Conservation (phyloP, 2,888 invertebrate genomes). For the Peribatodes rhomboidaria region DNA sequence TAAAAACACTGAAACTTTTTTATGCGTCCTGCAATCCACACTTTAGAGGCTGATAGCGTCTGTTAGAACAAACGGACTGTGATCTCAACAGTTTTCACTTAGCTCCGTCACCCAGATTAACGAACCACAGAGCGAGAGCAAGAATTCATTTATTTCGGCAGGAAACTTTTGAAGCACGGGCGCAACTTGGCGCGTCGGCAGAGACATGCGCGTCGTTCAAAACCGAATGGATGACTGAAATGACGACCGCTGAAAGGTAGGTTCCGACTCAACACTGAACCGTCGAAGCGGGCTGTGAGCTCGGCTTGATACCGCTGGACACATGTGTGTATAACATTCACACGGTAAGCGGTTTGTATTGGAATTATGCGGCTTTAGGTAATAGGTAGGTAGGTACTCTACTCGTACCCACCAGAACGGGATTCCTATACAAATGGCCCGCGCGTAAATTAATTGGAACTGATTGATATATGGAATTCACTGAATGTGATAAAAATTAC, state of each 20-base stretch:
- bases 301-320: neutral
- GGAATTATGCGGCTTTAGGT: neutral
- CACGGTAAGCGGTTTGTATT: neutral
- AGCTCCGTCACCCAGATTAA: neutral
- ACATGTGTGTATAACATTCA: neutral
- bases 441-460: slow-evolving; percentile 2
- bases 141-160: slow-evolving; percentile 6
- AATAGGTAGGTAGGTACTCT: neutral
- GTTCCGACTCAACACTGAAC: neutral
- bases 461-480: neutral
- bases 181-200: neutral
- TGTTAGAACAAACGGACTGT: slow-evolving; percentile 2
- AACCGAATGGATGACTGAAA: slow-evolving; percentile 19
- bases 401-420: neutral
- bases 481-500: neutral
- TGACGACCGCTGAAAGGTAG: slow-evolving; percentile 5
- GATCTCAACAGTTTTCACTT: slow-evolving; percentile 16
- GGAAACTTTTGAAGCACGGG: slow-evolving; percentile 25
- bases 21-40: slow-evolving; percentile 10
- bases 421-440: neutral
- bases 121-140: slow-evolving; percentile 13
- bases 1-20: slow-evolving; percentile 18
- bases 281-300: neutral
- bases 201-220: slow-evolving; percentile 10
- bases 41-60: slow-evolving; percentile 13